A percentile compares a stretch with the other conserved stretches of the same genome.
phyloP scores from a whole-genome alignment of 2,113 vertebrate genomes.

The Sinocyclocheilus grahami region DNA sequence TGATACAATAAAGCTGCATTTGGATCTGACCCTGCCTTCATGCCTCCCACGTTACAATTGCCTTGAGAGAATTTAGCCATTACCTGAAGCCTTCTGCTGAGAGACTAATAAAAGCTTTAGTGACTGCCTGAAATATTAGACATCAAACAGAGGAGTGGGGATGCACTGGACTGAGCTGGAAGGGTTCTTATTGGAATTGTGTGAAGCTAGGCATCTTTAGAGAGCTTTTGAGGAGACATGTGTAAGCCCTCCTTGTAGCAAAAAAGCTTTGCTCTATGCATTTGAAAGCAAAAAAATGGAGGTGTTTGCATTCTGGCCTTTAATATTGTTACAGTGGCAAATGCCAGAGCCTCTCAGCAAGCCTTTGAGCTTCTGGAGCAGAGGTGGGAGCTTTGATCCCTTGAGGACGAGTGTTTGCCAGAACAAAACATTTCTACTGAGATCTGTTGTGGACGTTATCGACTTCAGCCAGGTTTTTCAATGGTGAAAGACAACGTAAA shows the following conservation, averaged over 20 bases:
- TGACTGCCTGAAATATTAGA: constrained; percentile 26
- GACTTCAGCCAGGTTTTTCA: constrained; percentile 50
- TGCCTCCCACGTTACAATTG: too few relatives aligned
- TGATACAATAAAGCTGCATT: too few relatives aligned
- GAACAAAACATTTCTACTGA: constrained; percentile 50
- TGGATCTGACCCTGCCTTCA: too few relatives aligned
- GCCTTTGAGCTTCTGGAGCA: constrained; percentile 65
- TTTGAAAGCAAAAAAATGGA: constrained; percentile 51
- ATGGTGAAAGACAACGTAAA: constrained; percentile 59
- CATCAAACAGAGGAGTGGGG: constrained; percentile 23
- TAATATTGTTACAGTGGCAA: constrained; percentile 72
- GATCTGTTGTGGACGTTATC: constrained; percentile 53
- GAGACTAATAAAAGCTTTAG: constrained; percentile 36
- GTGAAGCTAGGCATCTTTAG: constrained; percentile 22
- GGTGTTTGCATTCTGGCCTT: constrained; percentile 61
- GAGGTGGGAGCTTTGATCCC: constrained; percentile 70
- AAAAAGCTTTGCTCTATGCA: constrained; percentile 39
- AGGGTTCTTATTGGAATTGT: constrained; percentile 32
- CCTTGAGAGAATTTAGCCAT: constrained; percentile 13
- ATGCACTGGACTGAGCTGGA: constrained; percentile 26
- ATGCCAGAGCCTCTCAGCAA: constrained; percentile 67
- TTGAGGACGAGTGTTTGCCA: constrained; percentile 57
- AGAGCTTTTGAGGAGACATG: constrained; percentile 28
- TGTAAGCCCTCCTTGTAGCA: constrained; percentile 42
- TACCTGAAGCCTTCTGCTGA: constrained; percentile 8